Percentiles rank a stretch among this genome's conserved stretches.
Conservation (phyloP, 2,888 invertebrate species). For the Thereva unica region DNA sequence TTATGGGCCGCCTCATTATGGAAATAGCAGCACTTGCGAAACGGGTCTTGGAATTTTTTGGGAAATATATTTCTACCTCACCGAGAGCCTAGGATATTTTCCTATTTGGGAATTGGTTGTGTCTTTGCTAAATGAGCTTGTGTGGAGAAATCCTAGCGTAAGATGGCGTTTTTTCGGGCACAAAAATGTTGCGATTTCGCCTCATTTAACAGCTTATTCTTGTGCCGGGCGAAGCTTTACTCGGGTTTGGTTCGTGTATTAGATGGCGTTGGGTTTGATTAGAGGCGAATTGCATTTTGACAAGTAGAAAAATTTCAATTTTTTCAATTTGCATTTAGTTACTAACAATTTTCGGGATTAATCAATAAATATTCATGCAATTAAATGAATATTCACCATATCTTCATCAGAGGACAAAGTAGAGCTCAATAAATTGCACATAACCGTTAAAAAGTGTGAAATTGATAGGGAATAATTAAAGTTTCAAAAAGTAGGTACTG, state of each 20-base stretch:
- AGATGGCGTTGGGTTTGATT: conserved; percentile 7
- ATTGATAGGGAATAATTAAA: too few species aligned
- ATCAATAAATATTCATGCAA: too few species aligned
- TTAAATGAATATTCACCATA: too few species aligned
- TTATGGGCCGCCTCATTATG: conserved; percentile 29
- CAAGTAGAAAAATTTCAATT: too few species aligned
- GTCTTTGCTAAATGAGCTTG: conserved; percentile 19
- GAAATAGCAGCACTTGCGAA: conserved; percentile 5
- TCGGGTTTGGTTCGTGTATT: conserved; percentile 22
- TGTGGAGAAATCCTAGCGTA: conserved; percentile 1
- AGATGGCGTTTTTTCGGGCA: conserved; percentile 30
- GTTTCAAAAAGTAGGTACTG: too few species aligned
- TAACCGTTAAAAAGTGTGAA: too few species aligned
- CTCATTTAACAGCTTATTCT: conserved; percentile 12
- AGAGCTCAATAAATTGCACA: too few species aligned
- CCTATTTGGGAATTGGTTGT: conserved; percentile 2
- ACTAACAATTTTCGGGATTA: too few species aligned
- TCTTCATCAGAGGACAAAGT: too few species aligned
- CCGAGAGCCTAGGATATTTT: neutral
- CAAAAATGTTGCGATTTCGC: conserved; percentile 21
- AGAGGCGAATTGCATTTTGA: too few species aligned
- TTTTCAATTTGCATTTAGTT: too few species aligned
- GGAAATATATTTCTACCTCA: too few species aligned
- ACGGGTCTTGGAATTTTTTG: neutral
- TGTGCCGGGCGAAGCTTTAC: conserved; percentile 2